phyloP scores from a whole-genome alignment of 2,113 vertebrate genomes.

The Nyctereutes procyonoides region DNA sequence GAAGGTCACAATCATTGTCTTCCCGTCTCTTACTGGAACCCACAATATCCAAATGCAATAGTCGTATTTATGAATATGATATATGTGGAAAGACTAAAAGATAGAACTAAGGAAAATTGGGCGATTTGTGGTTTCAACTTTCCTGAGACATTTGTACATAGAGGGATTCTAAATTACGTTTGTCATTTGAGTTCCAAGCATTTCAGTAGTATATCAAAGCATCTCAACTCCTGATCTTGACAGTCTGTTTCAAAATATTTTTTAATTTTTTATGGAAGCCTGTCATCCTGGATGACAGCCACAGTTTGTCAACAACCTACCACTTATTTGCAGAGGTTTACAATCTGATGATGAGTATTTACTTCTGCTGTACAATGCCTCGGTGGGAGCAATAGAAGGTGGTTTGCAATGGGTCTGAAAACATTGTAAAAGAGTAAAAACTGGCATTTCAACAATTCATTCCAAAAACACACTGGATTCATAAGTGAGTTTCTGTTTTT shows the following conservation, averaged over 20 bases:
- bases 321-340: conserved; percentile 52
- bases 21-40: neutral
- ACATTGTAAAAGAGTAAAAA: conserved; percentile 34
- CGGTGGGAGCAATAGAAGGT: neutral
- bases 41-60: neutral
- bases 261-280: conserved; percentile 50
- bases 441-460: conserved; percentile 18
- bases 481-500: conserved; percentile 37
- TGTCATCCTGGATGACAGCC: neutral
- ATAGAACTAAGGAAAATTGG: neutral
- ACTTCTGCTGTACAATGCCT: neutral
- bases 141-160: neutral
- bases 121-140: neutral
- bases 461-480: conserved; percentile 12
- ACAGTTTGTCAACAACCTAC: conserved; percentile 41
- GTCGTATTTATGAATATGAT: neutral
- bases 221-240: conserved; percentile 28
- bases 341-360: conserved; percentile 47
- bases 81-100: conserved; percentile 1
- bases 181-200: neutral
- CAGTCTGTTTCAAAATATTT: conserved; percentile 48
- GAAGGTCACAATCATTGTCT: neutral
- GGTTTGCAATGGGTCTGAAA: conserved; percentile 39
- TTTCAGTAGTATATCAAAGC: neutral
- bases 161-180: neutral